phyloP scores from a whole-genome alignment of 92 coral and sea anemone genomes.

The Paragorgia papillata region DNA sequence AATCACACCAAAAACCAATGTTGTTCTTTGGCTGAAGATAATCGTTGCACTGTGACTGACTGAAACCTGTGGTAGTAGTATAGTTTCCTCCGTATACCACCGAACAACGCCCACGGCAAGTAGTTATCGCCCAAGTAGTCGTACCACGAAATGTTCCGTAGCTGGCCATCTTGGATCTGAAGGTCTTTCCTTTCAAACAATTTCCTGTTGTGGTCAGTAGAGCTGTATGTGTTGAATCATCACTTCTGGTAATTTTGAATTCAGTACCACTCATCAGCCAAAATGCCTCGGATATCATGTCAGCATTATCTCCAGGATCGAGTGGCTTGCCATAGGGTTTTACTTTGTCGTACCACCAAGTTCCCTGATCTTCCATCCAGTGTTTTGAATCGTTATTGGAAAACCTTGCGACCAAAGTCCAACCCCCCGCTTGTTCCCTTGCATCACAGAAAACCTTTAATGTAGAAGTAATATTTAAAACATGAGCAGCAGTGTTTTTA shows the following conservation, averaged over 20 bases:
- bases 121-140: conserved; percentile 28
- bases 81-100: conserved; percentile 46
- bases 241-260: conserved; percentile 49
- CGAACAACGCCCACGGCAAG: conserved; percentile 34
- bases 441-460: neutral
- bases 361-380: conserved; percentile 45
- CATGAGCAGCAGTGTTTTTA: too few species aligned
- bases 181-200: conserved; percentile 41
- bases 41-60: conserved; percentile 12
- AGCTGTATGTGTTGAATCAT: conserved; percentile 44
- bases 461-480: too few species aligned
- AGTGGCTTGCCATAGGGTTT: conserved; percentile 2
- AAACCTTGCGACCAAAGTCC: conserved; percentile 1
- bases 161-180: conserved; percentile 39
- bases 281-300: conserved; percentile 40
- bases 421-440: neutral
- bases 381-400: conserved; percentile 8
- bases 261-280: conserved; percentile 39
- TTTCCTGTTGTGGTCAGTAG: conserved; percentile 37
- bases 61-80: conserved; percentile 16
- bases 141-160: conserved; percentile 35
- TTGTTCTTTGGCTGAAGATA: conserved; percentile 19
- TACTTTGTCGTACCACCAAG: conserved; percentile 45
- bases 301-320: conserved; percentile 12
- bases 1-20: conserved; percentile 61